phyloP scores from a whole-genome alignment of 2,113 vertebrate genomes.

The Tetrax tetrax region DNA sequence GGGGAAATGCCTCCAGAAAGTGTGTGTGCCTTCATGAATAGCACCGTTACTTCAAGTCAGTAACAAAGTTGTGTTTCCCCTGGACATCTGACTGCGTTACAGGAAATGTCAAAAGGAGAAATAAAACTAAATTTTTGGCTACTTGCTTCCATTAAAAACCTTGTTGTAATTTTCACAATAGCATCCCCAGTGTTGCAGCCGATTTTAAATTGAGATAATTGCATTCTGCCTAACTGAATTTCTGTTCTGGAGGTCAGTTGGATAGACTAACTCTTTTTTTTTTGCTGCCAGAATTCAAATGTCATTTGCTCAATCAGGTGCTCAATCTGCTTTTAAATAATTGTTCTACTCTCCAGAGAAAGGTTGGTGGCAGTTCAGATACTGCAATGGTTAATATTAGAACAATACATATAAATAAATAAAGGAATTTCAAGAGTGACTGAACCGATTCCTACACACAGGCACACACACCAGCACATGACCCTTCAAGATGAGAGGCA shows the following conservation, averaged over 20 bases:
- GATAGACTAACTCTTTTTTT: background rate
- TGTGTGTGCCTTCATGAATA: background rate
- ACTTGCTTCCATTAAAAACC: background rate
- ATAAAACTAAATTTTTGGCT: background rate
- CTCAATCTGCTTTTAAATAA: background rate
- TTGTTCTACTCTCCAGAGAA: background rate
- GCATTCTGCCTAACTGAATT: background rate
- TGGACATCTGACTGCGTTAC: background rate
- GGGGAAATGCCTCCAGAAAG: background rate
- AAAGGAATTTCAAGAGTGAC: slow-evolving; percentile 2
- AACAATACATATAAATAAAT: slow-evolving; percentile 56
- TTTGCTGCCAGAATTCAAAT: background rate
- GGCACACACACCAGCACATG: background rate
- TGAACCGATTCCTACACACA: slow-evolving; percentile 18
- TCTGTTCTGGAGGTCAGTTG: background rate
- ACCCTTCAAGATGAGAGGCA: slow-evolving; percentile 46
- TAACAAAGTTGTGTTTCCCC: background rate
- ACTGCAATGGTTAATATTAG: background rate
- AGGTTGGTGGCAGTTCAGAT: background rate
- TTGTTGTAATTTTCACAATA: background rate
- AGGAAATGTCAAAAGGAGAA: background rate
- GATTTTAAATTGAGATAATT: slow-evolving; percentile 24
- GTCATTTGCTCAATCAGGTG: background rate
- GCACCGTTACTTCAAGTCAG: background rate
- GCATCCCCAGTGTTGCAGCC: background rate